phyloP scores from a whole-genome alignment of 2,113 vertebrate genomes.

The Sebastes fasciatus region DNA sequence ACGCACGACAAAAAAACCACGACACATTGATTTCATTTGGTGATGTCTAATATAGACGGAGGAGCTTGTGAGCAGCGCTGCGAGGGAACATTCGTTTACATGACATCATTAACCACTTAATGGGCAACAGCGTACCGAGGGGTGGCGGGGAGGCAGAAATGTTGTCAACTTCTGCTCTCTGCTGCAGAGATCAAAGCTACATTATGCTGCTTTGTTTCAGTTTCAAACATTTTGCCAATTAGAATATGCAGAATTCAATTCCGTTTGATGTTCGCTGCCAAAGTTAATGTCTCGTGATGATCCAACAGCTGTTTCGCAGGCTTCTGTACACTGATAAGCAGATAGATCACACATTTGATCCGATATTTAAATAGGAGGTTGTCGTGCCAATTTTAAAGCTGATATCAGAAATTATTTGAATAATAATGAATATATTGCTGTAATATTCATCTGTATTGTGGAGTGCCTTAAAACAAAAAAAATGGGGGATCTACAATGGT shows the following conservation, averaged over 20 bases:
- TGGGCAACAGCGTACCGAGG: not conserved
- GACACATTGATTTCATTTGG: not conserved
- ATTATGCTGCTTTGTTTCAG: not conserved
- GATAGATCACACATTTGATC: not conserved
- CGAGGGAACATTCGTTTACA: constrained; percentile 28
- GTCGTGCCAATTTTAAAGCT: not conserved
- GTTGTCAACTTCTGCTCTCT: not conserved
- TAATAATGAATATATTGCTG: not conserved
- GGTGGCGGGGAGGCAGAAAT: not conserved
- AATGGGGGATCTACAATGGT: no score
- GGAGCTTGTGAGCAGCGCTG: not conserved
- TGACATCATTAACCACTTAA: constrained; percentile 40
- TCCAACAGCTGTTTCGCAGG: not conserved
- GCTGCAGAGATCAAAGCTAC: not conserved
- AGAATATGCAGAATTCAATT: not conserved
- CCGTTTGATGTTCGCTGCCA: constrained; percentile 7
- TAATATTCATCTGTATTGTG: not conserved
- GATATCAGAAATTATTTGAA: not conserved
- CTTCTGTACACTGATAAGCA: not conserved
- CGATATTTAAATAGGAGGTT: not conserved
- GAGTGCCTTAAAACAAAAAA: not conserved
- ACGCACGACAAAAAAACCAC: not conserved
- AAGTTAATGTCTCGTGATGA: not conserved
- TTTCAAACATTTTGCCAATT: not conserved
- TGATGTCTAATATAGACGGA: not conserved